Evolutionary conservation across 1,140 invertebrate genomes (phyloP).

Genomic region (Aphelinus certus): DNA sequence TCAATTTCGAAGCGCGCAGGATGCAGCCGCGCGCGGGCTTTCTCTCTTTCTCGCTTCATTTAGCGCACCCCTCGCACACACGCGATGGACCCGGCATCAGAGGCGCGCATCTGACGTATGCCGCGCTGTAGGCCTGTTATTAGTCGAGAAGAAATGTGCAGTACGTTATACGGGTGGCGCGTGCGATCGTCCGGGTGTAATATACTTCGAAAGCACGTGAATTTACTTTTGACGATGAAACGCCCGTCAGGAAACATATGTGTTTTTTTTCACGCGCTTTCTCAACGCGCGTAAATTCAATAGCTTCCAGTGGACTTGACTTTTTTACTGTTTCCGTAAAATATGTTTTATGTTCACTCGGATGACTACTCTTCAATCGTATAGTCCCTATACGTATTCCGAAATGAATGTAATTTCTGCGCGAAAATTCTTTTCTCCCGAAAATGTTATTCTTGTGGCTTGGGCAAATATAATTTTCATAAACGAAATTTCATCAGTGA

Average conservation of each 20-base stretch:
- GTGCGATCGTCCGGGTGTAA: neutral
- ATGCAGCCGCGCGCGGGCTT: neutral
- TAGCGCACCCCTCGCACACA: constrained; percentile 13
- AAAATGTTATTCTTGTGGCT: too few relatives aligned
- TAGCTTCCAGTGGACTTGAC: neutral
- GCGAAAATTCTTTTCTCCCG: too few relatives aligned
- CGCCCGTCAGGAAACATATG: neutral
- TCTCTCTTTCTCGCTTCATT: constrained; percentile 12
- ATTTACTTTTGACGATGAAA: neutral
- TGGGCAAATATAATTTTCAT: too few relatives aligned
- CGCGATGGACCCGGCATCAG: too few relatives aligned
- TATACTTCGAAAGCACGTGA: too few relatives aligned
- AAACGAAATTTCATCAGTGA: too few relatives aligned
- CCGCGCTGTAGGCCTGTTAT: constrained; percentile 18
- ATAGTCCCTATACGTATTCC: too few relatives aligned
- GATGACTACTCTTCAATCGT: too few relatives aligned
- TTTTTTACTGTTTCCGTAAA: neutral
- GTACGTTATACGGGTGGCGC: constrained; percentile 10
- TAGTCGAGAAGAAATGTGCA: constrained; percentile 10
- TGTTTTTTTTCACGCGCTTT: constrained; percentile 10
- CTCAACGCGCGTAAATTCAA: neutral
- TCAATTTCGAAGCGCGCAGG: constrained; percentile 10
- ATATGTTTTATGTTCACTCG: neutral
- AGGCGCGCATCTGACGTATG: constrained; percentile 7
- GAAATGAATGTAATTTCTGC: too few relatives aligned